Percentiles rank a stretch among this genome's conserved stretches.
phyloP scores from a whole-genome alignment of 92 coral and sea anemone genomes.

The Phymanthus crucifer region DNA sequence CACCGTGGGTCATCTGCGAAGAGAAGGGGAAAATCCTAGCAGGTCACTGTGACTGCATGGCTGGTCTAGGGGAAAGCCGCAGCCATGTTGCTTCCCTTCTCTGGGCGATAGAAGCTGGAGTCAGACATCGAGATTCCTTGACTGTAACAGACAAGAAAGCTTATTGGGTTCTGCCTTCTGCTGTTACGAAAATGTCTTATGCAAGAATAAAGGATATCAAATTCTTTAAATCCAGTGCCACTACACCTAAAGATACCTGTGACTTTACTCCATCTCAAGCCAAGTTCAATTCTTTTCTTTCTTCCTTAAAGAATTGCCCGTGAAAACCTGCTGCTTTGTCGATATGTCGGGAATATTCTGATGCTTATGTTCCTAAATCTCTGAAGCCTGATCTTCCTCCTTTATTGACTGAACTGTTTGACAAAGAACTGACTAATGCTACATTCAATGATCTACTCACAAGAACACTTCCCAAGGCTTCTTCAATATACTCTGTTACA shows the following conservation, averaged over 20 bases:
- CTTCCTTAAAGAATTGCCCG: not conserved
- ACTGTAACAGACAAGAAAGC: conserved; percentile 52
- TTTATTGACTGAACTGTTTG: conserved; percentile 31
- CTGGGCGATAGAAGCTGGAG: not conserved
- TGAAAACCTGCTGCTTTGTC: not conserved
- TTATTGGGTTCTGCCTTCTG: conserved; percentile 55
- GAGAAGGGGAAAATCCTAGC: conserved; percentile 45
- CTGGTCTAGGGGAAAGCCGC: conserved; percentile 52
- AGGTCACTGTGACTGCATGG: no score
- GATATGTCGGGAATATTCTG: not conserved
- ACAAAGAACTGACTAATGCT: conserved; percentile 40
- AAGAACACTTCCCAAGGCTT: conserved; percentile 24
- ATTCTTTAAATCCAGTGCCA: conserved; percentile 42
- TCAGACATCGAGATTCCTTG: conserved; percentile 35
- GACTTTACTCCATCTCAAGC: not conserved
- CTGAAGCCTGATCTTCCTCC: conserved; percentile 26
- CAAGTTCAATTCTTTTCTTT: not conserved
- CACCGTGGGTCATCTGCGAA: conserved; percentile 60
- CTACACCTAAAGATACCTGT: conserved; percentile 33
- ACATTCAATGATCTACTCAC: conserved; percentile 29
- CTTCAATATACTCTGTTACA: conserved; percentile 15
- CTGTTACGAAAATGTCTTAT: conserved; percentile 44
- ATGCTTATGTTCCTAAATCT: not conserved
- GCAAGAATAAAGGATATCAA: no score
- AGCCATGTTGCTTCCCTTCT: conserved; percentile 62